These are phyloP conservation scores for Lasius fuliginosus DNA, from an alignment of 2,888 invertebrate genomes.

Conservation along the genomic window DNA sequence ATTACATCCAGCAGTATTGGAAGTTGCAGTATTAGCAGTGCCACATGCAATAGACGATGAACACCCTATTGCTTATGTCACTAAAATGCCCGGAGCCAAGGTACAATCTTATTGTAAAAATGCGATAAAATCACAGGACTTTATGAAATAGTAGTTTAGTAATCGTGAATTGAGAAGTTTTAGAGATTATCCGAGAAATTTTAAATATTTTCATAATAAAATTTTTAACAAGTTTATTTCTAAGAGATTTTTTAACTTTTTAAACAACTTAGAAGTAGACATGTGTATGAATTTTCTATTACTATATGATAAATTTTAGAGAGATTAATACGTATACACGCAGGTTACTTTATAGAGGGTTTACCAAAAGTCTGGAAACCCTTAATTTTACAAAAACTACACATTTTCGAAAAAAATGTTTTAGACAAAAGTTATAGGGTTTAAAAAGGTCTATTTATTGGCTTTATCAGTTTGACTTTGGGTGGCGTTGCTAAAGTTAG, in stretches of 20 bases:
- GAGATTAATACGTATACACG: not conserved
- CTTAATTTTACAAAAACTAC: too few species aligned
- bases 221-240: not conserved
- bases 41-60: constrained; percentile 78
- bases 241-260: not conserved
- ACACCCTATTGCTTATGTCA: constrained; percentile 81
- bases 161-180: not conserved
- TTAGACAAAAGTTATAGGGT: too few species aligned
- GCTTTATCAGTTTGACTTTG: too few species aligned
- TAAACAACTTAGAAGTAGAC: not conserved
- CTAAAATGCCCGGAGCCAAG: constrained; percentile 57
- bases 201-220: not conserved
- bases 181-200: not conserved
- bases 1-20: constrained; percentile 77
- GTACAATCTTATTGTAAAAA: constrained; percentile 60
- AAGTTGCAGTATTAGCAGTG: constrained; percentile 80
- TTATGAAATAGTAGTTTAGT: not conserved
- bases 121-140: not conserved
- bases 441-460: too few species aligned
- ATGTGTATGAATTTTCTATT: not conserved
- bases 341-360: too few species aligned
- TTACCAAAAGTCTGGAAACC: too few species aligned
- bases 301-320: too few species aligned
- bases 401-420: too few species aligned
- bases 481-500: too few species aligned